Evolutionary conservation across 2,797 vertebrate species (phyloP), one percentile per base, ranked within the genome.

Genomic region (Muraenolepis orangiensis): DNA sequence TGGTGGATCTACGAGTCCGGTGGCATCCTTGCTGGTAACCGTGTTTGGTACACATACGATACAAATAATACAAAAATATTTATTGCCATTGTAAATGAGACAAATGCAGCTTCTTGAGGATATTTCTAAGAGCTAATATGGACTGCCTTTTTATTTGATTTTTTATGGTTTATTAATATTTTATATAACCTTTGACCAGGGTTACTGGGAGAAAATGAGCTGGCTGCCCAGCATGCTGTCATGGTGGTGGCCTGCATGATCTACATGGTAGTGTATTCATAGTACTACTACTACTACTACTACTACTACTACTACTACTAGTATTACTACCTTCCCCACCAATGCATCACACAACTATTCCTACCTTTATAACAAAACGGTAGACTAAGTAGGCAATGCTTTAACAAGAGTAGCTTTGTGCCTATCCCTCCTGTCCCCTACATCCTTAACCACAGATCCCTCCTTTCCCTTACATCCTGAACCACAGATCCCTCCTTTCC

Each of bases 1-100:
- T 97, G 96, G 95, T 98, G 96, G 97, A 92, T 97, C 73, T 98
- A 95, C 69, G 97, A 98, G 84, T 90, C 97, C 0, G 96, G 96
- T 1, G 95, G 94, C 73, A 95, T 99, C 84, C 90, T 98, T 78
- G 92, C 96, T 79, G 97, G 97, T 97, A 87, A 73, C 31, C 3
- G 10, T 34, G 32, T 31, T 31, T 69, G 18, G 13, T 23, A 36
- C 29, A 69, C 31, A 31, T 10, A 34, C 1, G 11, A 16, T 28
- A 66, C 18, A 31, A 28, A 30, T 5, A 29, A 68, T 40, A 72
- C 30, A 28, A 31, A 10, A 57, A 51, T 32, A 14, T n/a, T 30
- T 1, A 38, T 67, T 40, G 34, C 64, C 14, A 2, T 70, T 28
- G 36, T 12, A 38, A 70, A 34, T 40, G 38, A 34, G 16, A 10